Evolutionary conservation across 2,113 vertebrate species (phyloP).

Genomic region (Patagioenas fasciata): DNA sequence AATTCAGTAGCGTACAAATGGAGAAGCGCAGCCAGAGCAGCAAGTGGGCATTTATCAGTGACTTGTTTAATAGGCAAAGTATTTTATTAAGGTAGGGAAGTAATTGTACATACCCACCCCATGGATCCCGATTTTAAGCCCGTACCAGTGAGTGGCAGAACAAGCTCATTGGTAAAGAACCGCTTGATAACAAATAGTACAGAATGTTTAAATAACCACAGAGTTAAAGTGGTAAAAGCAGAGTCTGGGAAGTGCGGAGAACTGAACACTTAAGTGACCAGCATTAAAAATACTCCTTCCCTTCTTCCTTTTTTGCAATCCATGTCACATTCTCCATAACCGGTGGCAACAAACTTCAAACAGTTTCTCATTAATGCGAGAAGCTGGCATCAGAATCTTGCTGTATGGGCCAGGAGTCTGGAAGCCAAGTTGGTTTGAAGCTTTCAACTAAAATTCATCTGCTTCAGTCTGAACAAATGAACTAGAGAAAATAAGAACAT

Average conservation of each 20-base stretch:
- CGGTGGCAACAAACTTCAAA: background rate
- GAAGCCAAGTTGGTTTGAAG: background rate
- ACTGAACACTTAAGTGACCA: background rate
- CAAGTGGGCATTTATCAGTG: background rate
- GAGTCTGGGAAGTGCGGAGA: background rate
- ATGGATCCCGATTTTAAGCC: accelerated
- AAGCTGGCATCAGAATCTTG: background rate
- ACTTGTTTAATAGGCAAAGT: background rate
- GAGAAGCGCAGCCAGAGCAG: background rate
- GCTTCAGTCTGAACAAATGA: background rate
- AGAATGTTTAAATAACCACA: background rate
- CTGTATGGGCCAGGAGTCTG: background rate
- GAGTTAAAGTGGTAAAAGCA: background rate
- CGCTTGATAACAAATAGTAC: background rate
- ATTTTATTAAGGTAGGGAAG: background rate
- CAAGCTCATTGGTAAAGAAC: background rate
- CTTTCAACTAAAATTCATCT: background rate
- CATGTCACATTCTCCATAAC: background rate
- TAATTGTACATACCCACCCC: background rate
- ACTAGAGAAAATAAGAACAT: background rate
- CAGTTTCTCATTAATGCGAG: background rate
- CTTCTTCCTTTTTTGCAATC: background rate
- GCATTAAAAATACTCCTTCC: background rate
- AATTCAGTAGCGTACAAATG: slow-evolving; percentile 1
- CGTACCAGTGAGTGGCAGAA: background rate